Evolutionary conservation across 2,888 invertebrate species (phyloP).

Genomic region (Drosophila algonquin): DNA sequence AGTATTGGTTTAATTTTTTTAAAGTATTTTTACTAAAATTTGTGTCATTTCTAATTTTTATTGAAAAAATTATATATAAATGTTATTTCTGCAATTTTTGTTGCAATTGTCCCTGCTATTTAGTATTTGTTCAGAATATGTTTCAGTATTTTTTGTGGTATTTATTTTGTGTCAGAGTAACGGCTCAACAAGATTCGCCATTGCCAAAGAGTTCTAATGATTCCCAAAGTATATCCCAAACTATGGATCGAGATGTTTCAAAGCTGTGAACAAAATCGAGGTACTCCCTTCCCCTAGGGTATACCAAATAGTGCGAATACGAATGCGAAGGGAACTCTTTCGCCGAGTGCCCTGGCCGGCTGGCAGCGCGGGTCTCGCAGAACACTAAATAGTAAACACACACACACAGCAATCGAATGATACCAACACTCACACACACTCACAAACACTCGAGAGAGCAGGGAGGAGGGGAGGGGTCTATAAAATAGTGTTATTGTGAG

Average conservation of each 20-base stretch:
- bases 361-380: not conserved
- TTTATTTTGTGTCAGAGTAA: no score
- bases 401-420: constrained; percentile 36
- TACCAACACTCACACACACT: constrained; percentile 5
- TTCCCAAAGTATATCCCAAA: not conserved
- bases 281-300: not conserved
- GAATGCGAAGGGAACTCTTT: constrained; percentile 10
- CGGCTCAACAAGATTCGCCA: no score
- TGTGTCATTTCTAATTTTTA: no score
- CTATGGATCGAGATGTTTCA: not conserved
- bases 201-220: not conserved
- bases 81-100: no score
- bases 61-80: no score
- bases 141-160: no score
- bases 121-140: no score
- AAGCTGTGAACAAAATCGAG: not conserved
- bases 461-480: constrained; percentile 5
- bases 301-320: not conserved
- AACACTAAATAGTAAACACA: constrained; percentile 38
- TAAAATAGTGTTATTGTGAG: constrained; percentile 49
- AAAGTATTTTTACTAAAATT: no score
- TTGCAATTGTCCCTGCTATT: no score
- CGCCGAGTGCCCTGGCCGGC: constrained; percentile 1
- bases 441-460: not conserved
- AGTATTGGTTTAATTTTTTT: no score